These are phyloP conservation scores for Chelidonichthys spinosus DNA, from an alignment of 2,797 vertebrate genomes.

Conservation along the genomic window DNA sequence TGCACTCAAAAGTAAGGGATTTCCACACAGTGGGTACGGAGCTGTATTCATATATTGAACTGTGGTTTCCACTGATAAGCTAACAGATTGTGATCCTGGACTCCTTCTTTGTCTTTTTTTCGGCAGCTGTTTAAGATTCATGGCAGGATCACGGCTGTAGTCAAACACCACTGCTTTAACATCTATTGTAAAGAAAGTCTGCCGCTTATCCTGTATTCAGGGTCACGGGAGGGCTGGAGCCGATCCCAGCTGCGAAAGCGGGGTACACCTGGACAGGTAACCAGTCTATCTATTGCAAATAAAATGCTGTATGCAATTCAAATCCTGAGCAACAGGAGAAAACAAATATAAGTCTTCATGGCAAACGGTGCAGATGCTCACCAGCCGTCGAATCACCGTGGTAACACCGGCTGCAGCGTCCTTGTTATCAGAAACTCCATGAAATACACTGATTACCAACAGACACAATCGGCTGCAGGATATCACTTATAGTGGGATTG, in stretches of 20 bases:
- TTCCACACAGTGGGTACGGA: slow-evolving; percentile 21
- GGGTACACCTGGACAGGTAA: too few relatives aligned
- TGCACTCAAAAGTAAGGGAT: slow-evolving; percentile 39
- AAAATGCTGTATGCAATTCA: background rate
- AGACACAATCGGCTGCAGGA: slow-evolving; percentile 4
- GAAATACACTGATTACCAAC: slow-evolving; percentile 19
- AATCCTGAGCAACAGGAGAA: slow-evolving; percentile 4
- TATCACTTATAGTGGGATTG: slow-evolving; percentile 4
- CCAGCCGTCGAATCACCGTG: slow-evolving; percentile 14
- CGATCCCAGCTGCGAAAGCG: too few relatives aligned
- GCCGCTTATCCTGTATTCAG: too few relatives aligned
- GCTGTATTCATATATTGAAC: slow-evolving; percentile 54
- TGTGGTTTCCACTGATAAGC: slow-evolving; percentile 52
- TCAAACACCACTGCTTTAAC: too few relatives aligned
- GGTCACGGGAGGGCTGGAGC: too few relatives aligned
- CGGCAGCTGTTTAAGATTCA: slow-evolving; percentile 45
- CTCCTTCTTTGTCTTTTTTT: slow-evolving; percentile 7
- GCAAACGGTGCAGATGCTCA: slow-evolving; percentile 6
- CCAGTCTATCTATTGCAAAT: too few relatives aligned
- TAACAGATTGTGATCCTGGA: slow-evolving; percentile 41
- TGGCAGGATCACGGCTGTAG: slow-evolving; percentile 14
- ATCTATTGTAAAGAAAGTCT: too few relatives aligned
- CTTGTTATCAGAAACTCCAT: slow-evolving; percentile 24
- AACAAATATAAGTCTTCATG: slow-evolving; percentile 26
- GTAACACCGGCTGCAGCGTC: slow-evolving; percentile 5